Conservation (phyloP, 2,888 invertebrate species). For the Sinodicranocentrus sp. region DNA sequence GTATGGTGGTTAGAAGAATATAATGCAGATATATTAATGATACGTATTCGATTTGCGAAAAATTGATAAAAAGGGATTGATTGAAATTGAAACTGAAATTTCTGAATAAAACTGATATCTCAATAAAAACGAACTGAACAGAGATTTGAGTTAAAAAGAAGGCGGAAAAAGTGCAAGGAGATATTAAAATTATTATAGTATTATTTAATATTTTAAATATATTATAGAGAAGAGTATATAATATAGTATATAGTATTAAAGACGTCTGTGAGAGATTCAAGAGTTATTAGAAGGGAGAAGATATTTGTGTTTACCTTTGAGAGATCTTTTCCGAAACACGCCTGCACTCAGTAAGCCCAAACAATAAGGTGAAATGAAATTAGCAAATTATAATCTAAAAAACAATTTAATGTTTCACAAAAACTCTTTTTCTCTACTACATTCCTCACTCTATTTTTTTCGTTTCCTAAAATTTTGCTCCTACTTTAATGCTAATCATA, state of each 20-base stretch:
- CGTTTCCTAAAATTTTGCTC: neutral
- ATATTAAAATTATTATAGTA: slow-evolving; percentile 61
- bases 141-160: slow-evolving; percentile 59
- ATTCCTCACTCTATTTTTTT: slow-evolving; percentile 1
- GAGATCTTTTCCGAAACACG: slow-evolving; percentile 98
- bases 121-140: slow-evolving; percentile 62
- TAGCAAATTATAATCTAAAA: slow-evolving; percentile 72
- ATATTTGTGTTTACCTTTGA: slow-evolving; percentile 87
- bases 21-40: slow-evolving; percentile 9
- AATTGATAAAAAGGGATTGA: slow-evolving; percentile 59
- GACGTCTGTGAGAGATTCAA: slow-evolving; percentile 68
- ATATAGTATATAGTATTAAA: slow-evolving; percentile 78
- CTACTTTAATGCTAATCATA: slow-evolving; percentile 5
- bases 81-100: slow-evolving; percentile 42
- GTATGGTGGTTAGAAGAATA: neutral
- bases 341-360: slow-evolving; percentile 81
- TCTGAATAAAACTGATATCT: slow-evolving; percentile 39
- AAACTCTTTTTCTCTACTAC: slow-evolving; percentile 42
- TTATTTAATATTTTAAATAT: slow-evolving; percentile 73
- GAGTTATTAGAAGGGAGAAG: slow-evolving; percentile 74
- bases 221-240: slow-evolving; percentile 72
- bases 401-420: slow-evolving; percentile 37
- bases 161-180: slow-evolving; percentile 72
- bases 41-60: slow-evolving; percentile 20
- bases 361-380: slow-evolving; percentile 75